These are phyloP conservation scores for Astreopora myriophthalma DNA, from an alignment of 64 coral and sea anemone genomes.

Conservation along the genomic window DNA sequence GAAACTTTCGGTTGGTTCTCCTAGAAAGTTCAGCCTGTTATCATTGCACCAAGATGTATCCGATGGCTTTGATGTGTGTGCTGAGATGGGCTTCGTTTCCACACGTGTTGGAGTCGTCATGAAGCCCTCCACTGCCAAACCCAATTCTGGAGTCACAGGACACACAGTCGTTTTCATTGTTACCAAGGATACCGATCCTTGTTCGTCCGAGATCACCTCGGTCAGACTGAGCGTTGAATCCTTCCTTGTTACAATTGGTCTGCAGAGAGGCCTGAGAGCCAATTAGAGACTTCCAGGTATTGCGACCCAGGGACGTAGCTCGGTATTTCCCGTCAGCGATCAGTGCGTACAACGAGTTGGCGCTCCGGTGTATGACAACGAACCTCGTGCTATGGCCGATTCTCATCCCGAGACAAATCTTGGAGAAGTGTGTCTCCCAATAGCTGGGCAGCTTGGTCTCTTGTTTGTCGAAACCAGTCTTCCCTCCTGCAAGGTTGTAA, in stretches of 20 bases:
- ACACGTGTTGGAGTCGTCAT: neutral
- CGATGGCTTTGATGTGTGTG: neutral
- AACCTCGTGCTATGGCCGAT: neutral
- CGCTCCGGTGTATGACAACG: neutral
- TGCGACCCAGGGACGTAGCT: neutral
- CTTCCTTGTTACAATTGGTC: conserved; percentile 6
- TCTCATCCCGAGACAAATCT: conserved; percentile 20
- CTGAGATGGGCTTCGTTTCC: conserved; percentile 8
- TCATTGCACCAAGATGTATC: neutral
- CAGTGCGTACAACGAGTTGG: neutral
- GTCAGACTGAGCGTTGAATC: neutral
- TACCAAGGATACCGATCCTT: neutral
- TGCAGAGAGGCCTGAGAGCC: conserved; percentile 2
- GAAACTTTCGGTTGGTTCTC: too few relatives aligned
- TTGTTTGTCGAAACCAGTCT: neutral
- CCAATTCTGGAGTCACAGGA: neutral
- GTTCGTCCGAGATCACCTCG: neutral
- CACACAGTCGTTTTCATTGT: neutral
- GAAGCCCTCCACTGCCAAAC: neutral
- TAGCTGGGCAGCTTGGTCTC: conserved; percentile 5
- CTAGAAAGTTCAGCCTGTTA: too few relatives aligned
- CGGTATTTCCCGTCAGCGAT: neutral
- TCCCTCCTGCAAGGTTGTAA: neutral
- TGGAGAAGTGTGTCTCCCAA: neutral
- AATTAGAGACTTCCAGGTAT: neutral